Evolutionary conservation across 2,113 vertebrate genomes (phyloP).

Genomic region (Bucco capensis): DNA sequence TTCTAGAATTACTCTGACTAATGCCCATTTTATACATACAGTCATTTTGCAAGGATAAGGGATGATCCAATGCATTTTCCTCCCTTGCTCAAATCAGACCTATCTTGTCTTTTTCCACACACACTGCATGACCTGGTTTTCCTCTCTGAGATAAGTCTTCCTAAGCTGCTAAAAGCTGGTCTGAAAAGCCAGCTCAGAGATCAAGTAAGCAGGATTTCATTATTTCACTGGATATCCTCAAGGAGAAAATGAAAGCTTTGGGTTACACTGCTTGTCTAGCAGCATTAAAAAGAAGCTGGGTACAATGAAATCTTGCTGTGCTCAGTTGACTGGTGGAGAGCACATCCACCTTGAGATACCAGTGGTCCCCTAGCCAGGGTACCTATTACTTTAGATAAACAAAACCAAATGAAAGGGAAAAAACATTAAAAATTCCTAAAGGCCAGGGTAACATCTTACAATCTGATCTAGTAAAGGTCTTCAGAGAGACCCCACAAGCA

Average conservation of each 20-base stretch:
- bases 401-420: background rate
- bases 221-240: slow-evolving; percentile 22
- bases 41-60: slow-evolving; percentile 29
- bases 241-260: slow-evolving; percentile 28
- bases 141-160: slow-evolving; percentile 17
- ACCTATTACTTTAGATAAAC: background rate
- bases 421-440: background rate
- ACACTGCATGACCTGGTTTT: slow-evolving; percentile 31
- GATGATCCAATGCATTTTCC: slow-evolving; percentile 40
- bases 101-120: slow-evolving; percentile 26
- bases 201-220: slow-evolving; percentile 39
- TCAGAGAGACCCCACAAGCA: background rate
- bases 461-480: background rate
- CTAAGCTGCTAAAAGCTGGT: slow-evolving; percentile 53
- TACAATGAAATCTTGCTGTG: background rate
- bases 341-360: background rate
- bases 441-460: background rate
- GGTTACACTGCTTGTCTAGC: background rate
- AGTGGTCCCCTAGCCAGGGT: background rate
- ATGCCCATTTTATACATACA: slow-evolving; percentile 2
- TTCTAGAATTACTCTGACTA: slow-evolving; percentile 38
- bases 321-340: background rate
- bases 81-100: background rate
- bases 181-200: slow-evolving; percentile 52
- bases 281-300: background rate